Evolutionary conservation across 2,888 invertebrate species (phyloP).

Genomic region (Cotesia congregata): DNA sequence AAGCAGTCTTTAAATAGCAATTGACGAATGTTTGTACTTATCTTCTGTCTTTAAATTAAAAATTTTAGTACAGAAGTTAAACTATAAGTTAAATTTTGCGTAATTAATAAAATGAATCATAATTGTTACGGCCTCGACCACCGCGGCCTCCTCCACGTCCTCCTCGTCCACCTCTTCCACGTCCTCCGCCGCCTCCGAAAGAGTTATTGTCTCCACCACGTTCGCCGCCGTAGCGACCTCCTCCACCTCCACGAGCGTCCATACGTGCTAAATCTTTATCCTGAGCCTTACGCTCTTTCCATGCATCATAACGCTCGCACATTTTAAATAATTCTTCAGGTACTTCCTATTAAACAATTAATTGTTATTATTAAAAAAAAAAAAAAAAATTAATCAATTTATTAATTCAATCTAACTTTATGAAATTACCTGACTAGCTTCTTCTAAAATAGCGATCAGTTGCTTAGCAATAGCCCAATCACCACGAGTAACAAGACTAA

Average conservation of each 20-base stretch:
- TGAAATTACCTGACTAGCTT: slow-evolving; percentile 79
- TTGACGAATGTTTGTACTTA: not conserved
- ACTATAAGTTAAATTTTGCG: slow-evolving; percentile 20
- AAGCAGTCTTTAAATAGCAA: not conserved
- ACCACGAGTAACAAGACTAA: slow-evolving; percentile 83
- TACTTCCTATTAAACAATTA: slow-evolving; percentile 74
- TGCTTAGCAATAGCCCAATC: slow-evolving; percentile 89
- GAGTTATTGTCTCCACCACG: slow-evolving; percentile 49
- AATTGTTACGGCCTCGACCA: slow-evolving; percentile 12
- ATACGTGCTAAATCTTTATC: slow-evolving; percentile 72
- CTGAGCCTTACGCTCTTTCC: slow-evolving; percentile 76
- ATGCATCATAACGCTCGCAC: slow-evolving; percentile 81
- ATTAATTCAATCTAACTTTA: not conserved
- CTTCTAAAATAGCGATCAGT: slow-evolving; percentile 87
- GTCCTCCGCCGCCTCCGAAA: slow-evolving; percentile 51
- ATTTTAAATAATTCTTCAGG: slow-evolving; percentile 83
- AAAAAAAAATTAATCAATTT: not conserved
- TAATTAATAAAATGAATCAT: slow-evolving; percentile 29
- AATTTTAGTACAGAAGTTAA: not conserved
- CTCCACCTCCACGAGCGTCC: slow-evolving; percentile 66
- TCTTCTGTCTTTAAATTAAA: not conserved
- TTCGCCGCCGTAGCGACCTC: slow-evolving; percentile 60
- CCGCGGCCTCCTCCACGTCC: slow-evolving; percentile 43
- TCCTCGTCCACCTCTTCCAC: slow-evolving; percentile 44
- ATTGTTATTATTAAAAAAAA: slow-evolving; percentile 15